These are phyloP conservation scores for Cherax destructor DNA, from an alignment of 1,140 invertebrate species.

Conservation along the genomic window DNA sequence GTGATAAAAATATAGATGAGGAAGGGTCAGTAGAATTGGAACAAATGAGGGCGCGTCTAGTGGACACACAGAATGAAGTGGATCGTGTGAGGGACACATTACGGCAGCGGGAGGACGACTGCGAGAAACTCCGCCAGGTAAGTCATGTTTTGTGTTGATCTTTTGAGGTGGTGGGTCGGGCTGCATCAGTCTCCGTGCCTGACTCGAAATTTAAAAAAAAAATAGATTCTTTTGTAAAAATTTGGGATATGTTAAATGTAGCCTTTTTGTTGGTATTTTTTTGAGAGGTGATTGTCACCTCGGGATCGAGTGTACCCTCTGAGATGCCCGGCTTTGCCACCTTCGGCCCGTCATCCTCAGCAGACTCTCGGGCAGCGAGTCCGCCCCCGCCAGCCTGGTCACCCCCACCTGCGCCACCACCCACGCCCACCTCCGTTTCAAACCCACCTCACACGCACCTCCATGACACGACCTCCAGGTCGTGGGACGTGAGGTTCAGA, in stretches of 20 bases:
- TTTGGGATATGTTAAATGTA: neutral
- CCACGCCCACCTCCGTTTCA: slow-evolving; percentile 47
- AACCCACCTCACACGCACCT: slow-evolving; percentile 44
- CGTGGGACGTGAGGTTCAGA: slow-evolving; percentile 30
- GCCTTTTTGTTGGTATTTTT: neutral
- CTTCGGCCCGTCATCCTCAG: slow-evolving; percentile 54
- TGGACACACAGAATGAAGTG: slow-evolving; percentile 71
- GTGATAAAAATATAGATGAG: slow-evolving; percentile 72
- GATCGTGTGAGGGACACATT: slow-evolving; percentile 68
- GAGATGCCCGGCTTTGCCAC: slow-evolving; percentile 49
- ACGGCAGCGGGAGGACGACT: slow-evolving; percentile 56
- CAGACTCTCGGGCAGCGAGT: slow-evolving; percentile 65
- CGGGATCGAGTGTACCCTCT: no score
- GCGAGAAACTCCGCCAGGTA: slow-evolving; percentile 66
- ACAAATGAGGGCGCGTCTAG: slow-evolving; percentile 70
- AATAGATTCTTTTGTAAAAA: neutral
- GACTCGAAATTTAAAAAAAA: neutral
- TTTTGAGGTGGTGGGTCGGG: slow-evolving; percentile 63
- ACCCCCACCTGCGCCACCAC: slow-evolving; percentile 61
- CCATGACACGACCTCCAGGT: slow-evolving; percentile 37
- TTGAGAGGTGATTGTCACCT: neutral
- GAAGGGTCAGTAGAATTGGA: slow-evolving; percentile 72
- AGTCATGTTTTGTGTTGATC: slow-evolving; percentile 40
- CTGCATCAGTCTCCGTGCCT: slow-evolving; percentile 15
- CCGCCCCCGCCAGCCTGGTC: slow-evolving; percentile 66